phyloP scores from a whole-genome alignment of 2,113 vertebrate genomes.

The Eulacestoma nigropectus region DNA sequence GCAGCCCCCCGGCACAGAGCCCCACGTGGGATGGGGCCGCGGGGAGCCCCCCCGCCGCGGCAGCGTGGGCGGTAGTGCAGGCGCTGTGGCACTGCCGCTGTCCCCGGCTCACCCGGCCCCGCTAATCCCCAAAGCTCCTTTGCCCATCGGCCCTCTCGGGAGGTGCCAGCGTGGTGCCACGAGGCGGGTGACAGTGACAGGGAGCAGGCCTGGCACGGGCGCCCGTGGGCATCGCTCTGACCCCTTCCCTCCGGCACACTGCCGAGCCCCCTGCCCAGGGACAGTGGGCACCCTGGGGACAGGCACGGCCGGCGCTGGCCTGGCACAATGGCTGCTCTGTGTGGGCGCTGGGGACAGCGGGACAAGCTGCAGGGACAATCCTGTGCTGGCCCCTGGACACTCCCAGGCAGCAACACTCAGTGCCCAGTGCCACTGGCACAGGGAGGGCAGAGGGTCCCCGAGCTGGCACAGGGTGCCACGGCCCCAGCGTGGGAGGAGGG shows the following conservation, averaged over 20 bases:
- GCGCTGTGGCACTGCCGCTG: not conserved
- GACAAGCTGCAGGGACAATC: not conserved
- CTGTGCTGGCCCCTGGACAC: not conserved
- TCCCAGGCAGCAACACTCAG: not conserved
- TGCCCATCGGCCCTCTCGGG: not conserved
- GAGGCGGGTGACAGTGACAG: not conserved
- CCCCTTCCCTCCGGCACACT: not conserved
- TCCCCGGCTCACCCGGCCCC: not conserved
- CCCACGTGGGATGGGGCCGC: fast-evolving
- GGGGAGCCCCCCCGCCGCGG: not conserved
- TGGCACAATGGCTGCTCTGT: conserved; percentile 31
- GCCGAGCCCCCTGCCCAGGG: not conserved
- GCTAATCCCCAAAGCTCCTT: conserved; percentile 58
- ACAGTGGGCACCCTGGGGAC: not conserved
- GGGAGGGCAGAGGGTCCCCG: not conserved
- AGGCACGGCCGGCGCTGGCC: not conserved
- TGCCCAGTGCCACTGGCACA: not conserved
- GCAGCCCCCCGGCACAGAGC: not conserved
- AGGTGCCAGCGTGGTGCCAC: not conserved
- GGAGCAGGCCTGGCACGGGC: not conserved
- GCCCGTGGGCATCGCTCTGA: fast-evolving
- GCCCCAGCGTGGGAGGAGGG: not conserved
- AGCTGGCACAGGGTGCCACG: not conserved
- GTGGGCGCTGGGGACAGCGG: not conserved
- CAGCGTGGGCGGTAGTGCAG: not conserved